A percentile compares a stretch with the other conserved stretches of the same genome.
Evolutionary conservation across 2,113 vertebrate species (phyloP).

Genomic region (Phyllopteryx taeniolatus): DNA sequence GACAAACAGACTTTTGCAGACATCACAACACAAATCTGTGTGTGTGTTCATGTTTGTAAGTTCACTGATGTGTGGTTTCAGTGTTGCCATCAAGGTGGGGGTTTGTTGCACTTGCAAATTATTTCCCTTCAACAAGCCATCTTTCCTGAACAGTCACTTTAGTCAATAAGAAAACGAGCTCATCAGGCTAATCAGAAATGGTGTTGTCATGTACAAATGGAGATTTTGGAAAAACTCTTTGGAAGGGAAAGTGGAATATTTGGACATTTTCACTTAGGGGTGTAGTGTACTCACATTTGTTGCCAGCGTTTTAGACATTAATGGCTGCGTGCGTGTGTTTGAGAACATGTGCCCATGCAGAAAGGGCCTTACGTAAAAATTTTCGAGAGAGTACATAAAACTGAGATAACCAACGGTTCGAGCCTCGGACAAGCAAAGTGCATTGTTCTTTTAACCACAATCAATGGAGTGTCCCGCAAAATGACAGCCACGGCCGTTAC

Average conservation of each 20-base stretch:
- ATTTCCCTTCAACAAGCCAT: constrained; percentile 40
- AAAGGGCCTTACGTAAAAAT: constrained; percentile 4
- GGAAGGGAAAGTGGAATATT: not conserved
- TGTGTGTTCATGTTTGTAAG: constrained; percentile 11
- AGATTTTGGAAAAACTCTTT: too few species aligned
- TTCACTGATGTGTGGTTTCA: constrained; percentile 64
- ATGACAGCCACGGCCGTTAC: constrained; percentile 52
- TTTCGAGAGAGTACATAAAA: constrained; percentile 30
- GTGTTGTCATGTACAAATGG: too few species aligned
- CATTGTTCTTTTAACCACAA: constrained; percentile 66
- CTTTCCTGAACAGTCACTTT: constrained; percentile 10
- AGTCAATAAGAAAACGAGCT: not conserved
- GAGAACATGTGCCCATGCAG: constrained; percentile 53
- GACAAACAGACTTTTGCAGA: not conserved
- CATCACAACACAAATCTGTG: constrained; percentile 7
- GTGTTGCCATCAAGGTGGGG: constrained; percentile 28
- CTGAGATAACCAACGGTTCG: constrained; percentile 16
- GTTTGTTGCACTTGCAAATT: constrained; percentile 28
- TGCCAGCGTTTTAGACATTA: too few species aligned
- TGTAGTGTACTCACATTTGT: too few species aligned
- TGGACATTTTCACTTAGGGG: not conserved
- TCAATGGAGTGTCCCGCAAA: constrained; percentile 53
- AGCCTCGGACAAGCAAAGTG: constrained; percentile 36
- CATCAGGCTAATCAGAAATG: too few species aligned
- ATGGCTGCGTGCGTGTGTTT: too few species aligned